phyloP scores from a whole-genome alignment of 2,888 invertebrate species.

The Philopedon plagiatum region DNA sequence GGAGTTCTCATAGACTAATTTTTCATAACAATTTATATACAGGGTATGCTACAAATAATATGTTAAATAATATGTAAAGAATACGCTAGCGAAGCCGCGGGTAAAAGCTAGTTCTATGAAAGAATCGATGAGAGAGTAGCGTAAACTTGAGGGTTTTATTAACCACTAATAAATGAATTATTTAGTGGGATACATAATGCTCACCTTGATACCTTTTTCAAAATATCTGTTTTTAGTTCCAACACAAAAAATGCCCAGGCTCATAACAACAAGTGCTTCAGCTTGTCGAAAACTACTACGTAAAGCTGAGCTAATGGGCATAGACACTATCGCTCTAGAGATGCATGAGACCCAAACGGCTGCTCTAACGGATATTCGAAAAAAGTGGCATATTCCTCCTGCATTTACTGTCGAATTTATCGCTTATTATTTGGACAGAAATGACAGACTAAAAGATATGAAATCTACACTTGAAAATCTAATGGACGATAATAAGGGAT shows the following conservation, averaged over 20 bases:
- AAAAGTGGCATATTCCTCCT: slow-evolving; percentile 95
- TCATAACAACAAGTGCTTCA: slow-evolving; percentile 91
- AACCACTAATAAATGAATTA: no score
- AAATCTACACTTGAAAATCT: slow-evolving; percentile 83
- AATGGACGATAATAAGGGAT: slow-evolving; percentile 79
- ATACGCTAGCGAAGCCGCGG: no score
- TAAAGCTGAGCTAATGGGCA: slow-evolving; percentile 93
- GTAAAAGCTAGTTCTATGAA: no score
- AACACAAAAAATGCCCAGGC: slow-evolving; percentile 93
- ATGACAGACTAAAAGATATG: slow-evolving; percentile 84
- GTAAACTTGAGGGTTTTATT: no score
- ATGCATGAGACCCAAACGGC: slow-evolving; percentile 88
- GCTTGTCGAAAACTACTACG: slow-evolving; percentile 85
- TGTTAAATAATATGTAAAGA: no score
- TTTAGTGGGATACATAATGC: no score
- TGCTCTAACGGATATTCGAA: slow-evolving; percentile 86
- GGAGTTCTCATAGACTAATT: no score
- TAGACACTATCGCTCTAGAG: slow-evolving; percentile 85
- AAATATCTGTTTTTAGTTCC: slow-evolving; percentile 83
- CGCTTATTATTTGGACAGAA: slow-evolving; percentile 92
- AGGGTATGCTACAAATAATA: no score
- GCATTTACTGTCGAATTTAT: slow-evolving; percentile 96
- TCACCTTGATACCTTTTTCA: no score
- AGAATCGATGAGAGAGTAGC: no score
- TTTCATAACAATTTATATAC: no score